Conservation (phyloP, 2,888 invertebrate species). For the Acronicta aceris region DNA sequence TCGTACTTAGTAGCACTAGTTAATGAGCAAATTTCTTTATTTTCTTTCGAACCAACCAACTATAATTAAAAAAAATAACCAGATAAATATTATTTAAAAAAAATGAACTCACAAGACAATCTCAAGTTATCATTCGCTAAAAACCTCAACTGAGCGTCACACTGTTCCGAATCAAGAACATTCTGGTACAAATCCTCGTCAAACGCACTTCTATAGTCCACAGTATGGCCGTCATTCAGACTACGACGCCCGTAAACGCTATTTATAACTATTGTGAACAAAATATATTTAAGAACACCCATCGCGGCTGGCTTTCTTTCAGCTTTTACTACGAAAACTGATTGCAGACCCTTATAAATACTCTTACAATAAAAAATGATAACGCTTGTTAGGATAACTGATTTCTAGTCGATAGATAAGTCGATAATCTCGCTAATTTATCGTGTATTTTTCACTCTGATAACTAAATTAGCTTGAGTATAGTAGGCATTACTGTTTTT, state of each 20-base stretch:
- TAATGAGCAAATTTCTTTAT: no score
- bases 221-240: conserved; percentile 5
- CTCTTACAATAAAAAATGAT: conserved; percentile 38
- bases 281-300: conserved; percentile 25
- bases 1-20: no score
- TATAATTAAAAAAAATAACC: no score
- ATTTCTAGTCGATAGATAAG: conserved; percentile 38
- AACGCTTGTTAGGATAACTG: conserved; percentile 22
- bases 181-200: conserved; percentile 66
- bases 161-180: conserved; percentile 64
- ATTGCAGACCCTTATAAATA: conserved; percentile 5
- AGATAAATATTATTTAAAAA: not conserved
- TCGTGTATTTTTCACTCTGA: conserved; percentile 23
- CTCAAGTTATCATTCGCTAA: conserved; percentile 49
- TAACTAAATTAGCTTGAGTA: conserved; percentile 12
- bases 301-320: conserved; percentile 32
- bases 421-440: conserved; percentile 43
- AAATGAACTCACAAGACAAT: conserved; percentile 61
- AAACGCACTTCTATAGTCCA: conserved; percentile 58
- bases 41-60: no score
- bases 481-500: not conserved
- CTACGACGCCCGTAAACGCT: conserved; percentile 23
- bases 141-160: conserved; percentile 60
- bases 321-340: conserved; percentile 11
- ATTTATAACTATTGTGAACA: conserved; percentile 34